Conservation (phyloP, 2,797 vertebrate species). For the Tauraco hartlaubi region DNA sequence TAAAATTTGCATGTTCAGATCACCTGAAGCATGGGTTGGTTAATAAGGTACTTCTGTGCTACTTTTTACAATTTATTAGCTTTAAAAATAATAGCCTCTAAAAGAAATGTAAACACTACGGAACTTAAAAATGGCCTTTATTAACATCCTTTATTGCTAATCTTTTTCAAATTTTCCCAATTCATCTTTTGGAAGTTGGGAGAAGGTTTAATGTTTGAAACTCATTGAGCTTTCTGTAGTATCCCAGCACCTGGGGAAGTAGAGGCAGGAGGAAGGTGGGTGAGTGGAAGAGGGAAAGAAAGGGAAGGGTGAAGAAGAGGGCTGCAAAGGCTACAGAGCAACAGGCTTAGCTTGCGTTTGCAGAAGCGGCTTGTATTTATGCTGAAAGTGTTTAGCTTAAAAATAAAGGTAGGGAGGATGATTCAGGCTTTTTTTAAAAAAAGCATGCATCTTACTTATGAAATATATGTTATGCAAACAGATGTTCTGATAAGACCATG, state of each 20-base stretch:
- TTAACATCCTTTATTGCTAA: not conserved
- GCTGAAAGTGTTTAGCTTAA: slow-evolving; percentile 15
- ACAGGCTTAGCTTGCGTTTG: slow-evolving; percentile 57
- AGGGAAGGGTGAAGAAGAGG: not conserved
- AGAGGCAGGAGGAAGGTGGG: not conserved
- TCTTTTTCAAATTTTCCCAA: not conserved
- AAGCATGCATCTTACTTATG: slow-evolving; percentile 27
- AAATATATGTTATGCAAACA: slow-evolving; percentile 7
- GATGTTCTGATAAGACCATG: not conserved
- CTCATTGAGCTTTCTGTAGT: not conserved
- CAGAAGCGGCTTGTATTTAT: not conserved
- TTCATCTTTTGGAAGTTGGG: not conserved
- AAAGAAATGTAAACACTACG: not conserved
- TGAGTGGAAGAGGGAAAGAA: not conserved
- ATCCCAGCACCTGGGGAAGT: not conserved
- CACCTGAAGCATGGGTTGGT: not conserved
- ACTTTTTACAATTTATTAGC: not conserved
- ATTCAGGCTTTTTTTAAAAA: not conserved
- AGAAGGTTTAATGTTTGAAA: not conserved
- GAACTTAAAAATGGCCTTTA: not conserved
- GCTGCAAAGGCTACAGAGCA: slow-evolving; percentile 17
- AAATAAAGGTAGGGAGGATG: slow-evolving; percentile 32
- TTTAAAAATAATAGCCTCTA: not conserved
- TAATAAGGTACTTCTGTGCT: not conserved
- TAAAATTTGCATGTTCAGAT: not conserved